phyloP scores from a whole-genome alignment of 2,797 vertebrate genomes.

The Lagocephalus sceleratus region DNA sequence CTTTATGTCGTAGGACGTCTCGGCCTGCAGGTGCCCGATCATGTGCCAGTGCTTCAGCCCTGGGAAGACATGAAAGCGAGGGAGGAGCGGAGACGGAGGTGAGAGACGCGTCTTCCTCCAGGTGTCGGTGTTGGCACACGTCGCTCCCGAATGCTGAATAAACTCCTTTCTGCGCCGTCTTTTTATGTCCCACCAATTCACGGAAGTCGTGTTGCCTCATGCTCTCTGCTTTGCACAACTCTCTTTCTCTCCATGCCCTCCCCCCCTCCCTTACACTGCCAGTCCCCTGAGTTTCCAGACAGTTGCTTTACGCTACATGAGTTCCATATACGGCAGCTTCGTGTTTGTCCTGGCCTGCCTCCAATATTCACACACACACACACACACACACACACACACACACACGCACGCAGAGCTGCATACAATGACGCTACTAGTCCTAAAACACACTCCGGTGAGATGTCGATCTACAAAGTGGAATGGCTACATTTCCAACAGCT shows the following conservation, averaged over 20 bases:
- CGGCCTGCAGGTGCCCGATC: slow-evolving; percentile 90
- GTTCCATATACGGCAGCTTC: slow-evolving; percentile 78
- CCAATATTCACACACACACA: slow-evolving; percentile 62
- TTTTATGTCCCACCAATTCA: slow-evolving; percentile 31
- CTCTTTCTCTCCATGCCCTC: background rate
- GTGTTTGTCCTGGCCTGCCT: slow-evolving; percentile 76
- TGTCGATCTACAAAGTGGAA: slow-evolving; percentile 33
- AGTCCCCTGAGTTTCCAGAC: slow-evolving; percentile 60
- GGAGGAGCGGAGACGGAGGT: slow-evolving; percentile 29
- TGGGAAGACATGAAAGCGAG: slow-evolving; percentile 37
- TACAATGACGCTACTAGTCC: slow-evolving; percentile 24
- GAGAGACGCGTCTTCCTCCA: slow-evolving; percentile 41
- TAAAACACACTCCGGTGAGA: slow-evolving; percentile 26
- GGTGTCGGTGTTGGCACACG: slow-evolving; percentile 37
- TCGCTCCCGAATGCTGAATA: slow-evolving; percentile 25
- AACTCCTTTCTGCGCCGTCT: slow-evolving; percentile 24
- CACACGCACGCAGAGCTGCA: slow-evolving; percentile 22
- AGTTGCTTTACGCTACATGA: slow-evolving; percentile 70
- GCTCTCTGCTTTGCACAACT: slow-evolving; percentile 6
- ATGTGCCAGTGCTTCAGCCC: slow-evolving; percentile 90
- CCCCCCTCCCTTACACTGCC: slow-evolving; percentile 11
- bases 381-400: slow-evolving; percentile 20
- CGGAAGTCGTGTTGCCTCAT: slow-evolving; percentile 49
- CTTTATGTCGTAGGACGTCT: slow-evolving; percentile 96
- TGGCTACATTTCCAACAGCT: slow-evolving; percentile 50